Base-by-base conservation (phyloP, 2,888 invertebrate genomes). In the Antheraea yamamai region DNA sequence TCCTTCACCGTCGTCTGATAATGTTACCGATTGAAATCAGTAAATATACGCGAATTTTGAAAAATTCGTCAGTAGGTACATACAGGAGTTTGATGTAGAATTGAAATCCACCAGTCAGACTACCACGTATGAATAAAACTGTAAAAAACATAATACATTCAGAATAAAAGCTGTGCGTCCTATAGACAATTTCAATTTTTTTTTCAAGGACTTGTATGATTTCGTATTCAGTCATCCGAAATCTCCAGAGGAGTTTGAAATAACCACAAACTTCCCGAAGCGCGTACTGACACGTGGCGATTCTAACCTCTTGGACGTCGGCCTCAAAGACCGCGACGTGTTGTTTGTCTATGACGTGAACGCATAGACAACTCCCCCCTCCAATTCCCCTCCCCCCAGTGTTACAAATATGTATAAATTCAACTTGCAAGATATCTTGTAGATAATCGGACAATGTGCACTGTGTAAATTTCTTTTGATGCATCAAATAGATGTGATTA, bases 191-290 rank as follows among this genome's bases (percentile, higher is more conserved):
- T 47, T 47, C 47, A 1, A 12, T 47, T 61, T 10, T 78, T 39
- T 39, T 39, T 95, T 96, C 55, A 95, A 99, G 98, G 97, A 98
- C 88, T 96, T 99, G 78, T 98, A 98, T 93, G 97, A 98, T 91
- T 99, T 97, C 94, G 98, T 99, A 80, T 99, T 99, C 94, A 98
- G 99, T 88, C 98, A 99, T 93, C 98, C 98, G 7, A 96, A 97
- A 83, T 97, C 99, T 20, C 99, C 99, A 1, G 96, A 98, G 88
- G 97, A 97, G 88, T 99, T 99, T 89, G 98, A 99, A 95, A 98
- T 99, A 79, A 98, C 98, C 73, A 98, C 98, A 80, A 99, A 99
- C 94, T 99, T 98, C 90, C 99, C 99, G 0, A 98, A 98, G 88
- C 96, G 98, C 79, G 96, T 97, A 78, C 94, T 99, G 75, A 96